Evolutionary conservation across 2,113 vertebrate genomes (phyloP), one percentile per base, ranked within the genome.

Genomic region (Corapipo altera): DNA sequence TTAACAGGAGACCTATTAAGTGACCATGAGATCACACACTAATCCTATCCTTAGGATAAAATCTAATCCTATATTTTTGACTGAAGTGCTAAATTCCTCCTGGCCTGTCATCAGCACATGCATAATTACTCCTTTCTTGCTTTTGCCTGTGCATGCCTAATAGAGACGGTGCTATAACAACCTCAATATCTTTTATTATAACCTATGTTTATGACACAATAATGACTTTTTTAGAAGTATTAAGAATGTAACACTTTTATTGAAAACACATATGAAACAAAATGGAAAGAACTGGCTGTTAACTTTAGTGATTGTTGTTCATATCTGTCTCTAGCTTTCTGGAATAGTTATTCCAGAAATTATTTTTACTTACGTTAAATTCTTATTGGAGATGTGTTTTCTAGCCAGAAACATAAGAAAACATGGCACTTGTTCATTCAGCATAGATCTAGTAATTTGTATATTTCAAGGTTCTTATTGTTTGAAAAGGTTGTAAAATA

Each of bases 41-140:
- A 95, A 95, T 96, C 69, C 44, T 91, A 51, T 30, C 67, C 76
- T 49, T 69, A 92, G 66, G 86, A 89, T 85, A 93, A 92, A 94
- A 94, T 70, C 27, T 54, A 94, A 93, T 85, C 80, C 54, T 66
- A 8, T 73, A 64, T 94, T 62, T 89, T 89, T 82, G 12, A 90
- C n/a, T 74, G 49, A 94, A 90, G 51, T 85, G 51, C 19, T 90
- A 79, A 96, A 94, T 90, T 91, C 27, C 39, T 93, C 46, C 64
- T 74, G 18, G 21, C 32, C 64, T 91, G 62, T 52, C 78, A 95
- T 77, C 73, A 82, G 57, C 48, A 81, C 57, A 55, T 58, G 66
- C 74, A 88, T 80, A 88, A 67, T 64, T 86, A 80, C 33, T 67
- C 77, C 30, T 48, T 73, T 62, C 57, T 73, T 82, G n/a, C 16